Percentiles rank a stretch among this genome's conserved stretches.
Evolutionary conservation across 2,113 vertebrate genomes (phyloP).

Genomic region (Regulus satrapa): DNA sequence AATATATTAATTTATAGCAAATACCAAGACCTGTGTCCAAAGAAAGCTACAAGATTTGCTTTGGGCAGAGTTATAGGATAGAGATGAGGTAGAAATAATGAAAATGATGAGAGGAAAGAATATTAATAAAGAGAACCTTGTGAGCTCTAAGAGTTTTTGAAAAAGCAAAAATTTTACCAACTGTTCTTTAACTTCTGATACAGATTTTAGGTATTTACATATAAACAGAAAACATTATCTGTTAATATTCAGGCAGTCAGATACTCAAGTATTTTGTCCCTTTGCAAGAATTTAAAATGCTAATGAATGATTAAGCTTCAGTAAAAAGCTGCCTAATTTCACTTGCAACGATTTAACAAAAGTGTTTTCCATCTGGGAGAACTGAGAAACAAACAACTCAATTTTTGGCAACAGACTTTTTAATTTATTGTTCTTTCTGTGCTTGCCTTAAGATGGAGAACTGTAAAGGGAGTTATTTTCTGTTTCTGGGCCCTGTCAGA

Average conservation of each 20-base stretch:
- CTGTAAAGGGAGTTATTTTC: neutral
- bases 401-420: constrained; percentile 25
- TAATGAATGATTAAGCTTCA: constrained; percentile 19
- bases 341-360: constrained; percentile 4
- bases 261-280: constrained; percentile 9
- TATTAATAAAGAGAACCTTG: neutral
- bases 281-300: constrained; percentile 36
- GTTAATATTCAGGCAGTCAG: neutral
- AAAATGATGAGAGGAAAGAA: neutral
- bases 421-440: constrained; percentile 33
- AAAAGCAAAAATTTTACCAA: neutral
- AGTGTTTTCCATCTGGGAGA: constrained; percentile 21
- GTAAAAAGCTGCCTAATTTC: constrained; percentile 47
- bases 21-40: neutral
- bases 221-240: neutral
- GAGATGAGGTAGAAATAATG: neutral
- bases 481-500: constrained; percentile 5
- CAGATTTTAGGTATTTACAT: neutral
- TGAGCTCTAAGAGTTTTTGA: neutral
- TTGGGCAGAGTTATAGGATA: neutral
- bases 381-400: neutral
- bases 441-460: neutral
- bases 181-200: neutral
- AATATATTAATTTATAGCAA: neutral
- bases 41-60: neutral